These are phyloP conservation scores for Plemyria rubiginata DNA, from an alignment of 2,888 invertebrate genomes.

Conservation along the genomic window DNA sequence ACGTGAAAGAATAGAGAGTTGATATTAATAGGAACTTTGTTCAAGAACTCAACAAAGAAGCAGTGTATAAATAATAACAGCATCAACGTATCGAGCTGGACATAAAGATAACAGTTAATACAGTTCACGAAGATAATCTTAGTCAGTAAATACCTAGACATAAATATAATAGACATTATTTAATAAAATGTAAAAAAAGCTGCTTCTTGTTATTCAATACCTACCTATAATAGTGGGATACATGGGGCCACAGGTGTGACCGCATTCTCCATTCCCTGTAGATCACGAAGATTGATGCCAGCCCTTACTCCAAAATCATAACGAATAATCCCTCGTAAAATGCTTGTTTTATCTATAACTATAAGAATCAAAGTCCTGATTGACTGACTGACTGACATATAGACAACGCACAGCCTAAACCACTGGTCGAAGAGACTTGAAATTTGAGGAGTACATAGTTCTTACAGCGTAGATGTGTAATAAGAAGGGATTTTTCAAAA, in stretches of 20 bases:
- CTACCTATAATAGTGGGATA: constrained; percentile 16
- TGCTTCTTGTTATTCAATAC: constrained; percentile 17
- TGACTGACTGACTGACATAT: no score
- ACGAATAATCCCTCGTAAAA: constrained; percentile 26
- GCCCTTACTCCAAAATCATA: constrained; percentile 33
- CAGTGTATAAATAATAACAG: not conserved
- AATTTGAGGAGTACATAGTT: no score
- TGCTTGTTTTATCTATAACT: not conserved
- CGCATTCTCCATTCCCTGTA: constrained; percentile 36
- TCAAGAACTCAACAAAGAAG: constrained; percentile 4
- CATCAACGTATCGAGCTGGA: no score
- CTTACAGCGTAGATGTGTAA: no score
- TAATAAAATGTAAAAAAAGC: not conserved
- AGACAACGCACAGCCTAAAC: no score
- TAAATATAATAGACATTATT: no score
- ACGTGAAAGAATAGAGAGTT: constrained; percentile 33
- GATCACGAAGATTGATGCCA: constrained; percentile 42
- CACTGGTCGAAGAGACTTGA: no score
- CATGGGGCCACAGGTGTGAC: constrained; percentile 38
- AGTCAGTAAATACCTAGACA: no score
- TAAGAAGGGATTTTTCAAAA: no score
- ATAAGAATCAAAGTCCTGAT: no score
- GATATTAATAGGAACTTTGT: not conserved
- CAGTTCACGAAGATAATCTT: no score
- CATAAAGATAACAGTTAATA: no score